phyloP scores from a whole-genome alignment of 2,797 vertebrate genomes.

The Karalla daura region DNA sequence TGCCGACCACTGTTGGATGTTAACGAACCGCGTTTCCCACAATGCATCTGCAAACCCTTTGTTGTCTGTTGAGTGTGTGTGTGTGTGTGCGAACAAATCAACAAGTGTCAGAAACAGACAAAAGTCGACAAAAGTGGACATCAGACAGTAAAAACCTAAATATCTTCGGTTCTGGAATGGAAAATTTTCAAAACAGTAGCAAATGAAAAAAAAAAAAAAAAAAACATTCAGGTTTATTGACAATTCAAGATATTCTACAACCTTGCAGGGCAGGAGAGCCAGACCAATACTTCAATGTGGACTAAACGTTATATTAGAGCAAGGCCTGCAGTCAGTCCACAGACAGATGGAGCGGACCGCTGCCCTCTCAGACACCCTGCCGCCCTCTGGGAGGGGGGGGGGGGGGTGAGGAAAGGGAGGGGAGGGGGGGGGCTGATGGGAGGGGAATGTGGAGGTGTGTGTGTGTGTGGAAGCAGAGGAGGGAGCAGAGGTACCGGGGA shows the following conservation, averaged over 20 bases:
- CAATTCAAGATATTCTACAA: conserved; percentile 66
- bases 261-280: conserved; percentile 63
- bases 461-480: conserved; percentile 13
- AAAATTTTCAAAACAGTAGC: conserved; percentile 70
- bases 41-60: conserved; percentile 19
- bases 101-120: conserved; percentile 23
- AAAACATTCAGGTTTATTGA: conserved; percentile 68
- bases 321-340: conserved; percentile 59
- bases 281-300: conserved; percentile 70
- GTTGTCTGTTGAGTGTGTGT: too few relatives aligned
- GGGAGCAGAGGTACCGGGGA: conserved; percentile 28
- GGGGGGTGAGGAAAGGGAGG: conserved; percentile 1
- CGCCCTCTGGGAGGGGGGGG: conserved; percentile 26
- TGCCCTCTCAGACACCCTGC: conserved; percentile 59
- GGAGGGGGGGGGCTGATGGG: not conserved
- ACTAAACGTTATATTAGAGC: conserved; percentile 38
- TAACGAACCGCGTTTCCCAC: conserved; percentile 18
- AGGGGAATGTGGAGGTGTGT: conserved; percentile 8
- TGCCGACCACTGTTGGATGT: too few relatives aligned
- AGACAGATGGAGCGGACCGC: conserved; percentile 42
- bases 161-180: conserved; percentile 80
- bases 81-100: conserved; percentile 20
- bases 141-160: conserved; percentile 52
- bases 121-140: conserved; percentile 46
- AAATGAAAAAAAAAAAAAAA: conserved; percentile 49